Evolutionary conservation across 2,888 invertebrate genomes (phyloP).

Genomic region (Lepidochitona cinerea): DNA sequence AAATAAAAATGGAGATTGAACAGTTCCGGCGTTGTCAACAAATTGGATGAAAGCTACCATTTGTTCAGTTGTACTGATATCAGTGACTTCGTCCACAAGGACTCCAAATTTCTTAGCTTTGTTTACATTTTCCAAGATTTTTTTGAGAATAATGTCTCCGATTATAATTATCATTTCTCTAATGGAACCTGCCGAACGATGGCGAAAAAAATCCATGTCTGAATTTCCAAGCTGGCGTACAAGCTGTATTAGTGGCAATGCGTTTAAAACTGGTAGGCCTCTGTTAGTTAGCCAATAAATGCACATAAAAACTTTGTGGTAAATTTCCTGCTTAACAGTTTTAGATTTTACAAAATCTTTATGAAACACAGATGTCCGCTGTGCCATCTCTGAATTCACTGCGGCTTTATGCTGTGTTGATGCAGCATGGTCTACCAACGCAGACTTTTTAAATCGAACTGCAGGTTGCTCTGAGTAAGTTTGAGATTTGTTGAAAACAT

Average conservation of each 20-base stretch:
- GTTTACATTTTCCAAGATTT: not conserved
- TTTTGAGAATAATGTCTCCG: not conserved
- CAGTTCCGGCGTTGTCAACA: not conserved
- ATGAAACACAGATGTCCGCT: not conserved
- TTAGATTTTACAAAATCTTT: not conserved
- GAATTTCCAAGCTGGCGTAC: not conserved
- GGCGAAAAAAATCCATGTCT: not conserved
- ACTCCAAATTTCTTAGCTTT: not conserved
- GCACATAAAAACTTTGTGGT: not conserved
- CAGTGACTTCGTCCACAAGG: not conserved
- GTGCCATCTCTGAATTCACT: not conserved
- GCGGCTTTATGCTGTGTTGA: constrained; percentile 1
- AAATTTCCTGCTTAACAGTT: not conserved
- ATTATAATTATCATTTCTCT: not conserved
- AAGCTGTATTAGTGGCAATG: not conserved
- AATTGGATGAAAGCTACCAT: not conserved
- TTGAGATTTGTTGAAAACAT: not conserved
- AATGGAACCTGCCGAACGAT: not conserved
- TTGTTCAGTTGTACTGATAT: not conserved
- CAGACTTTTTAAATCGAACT: not conserved
- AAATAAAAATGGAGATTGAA: not conserved
- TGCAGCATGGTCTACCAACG: not conserved
- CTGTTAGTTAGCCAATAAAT: not conserved
- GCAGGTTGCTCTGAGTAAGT: not conserved
- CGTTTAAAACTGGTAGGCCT: not conserved